Evolutionary conservation across 1,140 invertebrate genomes (phyloP).

Genomic region (Drosophila willistoni): DNA sequence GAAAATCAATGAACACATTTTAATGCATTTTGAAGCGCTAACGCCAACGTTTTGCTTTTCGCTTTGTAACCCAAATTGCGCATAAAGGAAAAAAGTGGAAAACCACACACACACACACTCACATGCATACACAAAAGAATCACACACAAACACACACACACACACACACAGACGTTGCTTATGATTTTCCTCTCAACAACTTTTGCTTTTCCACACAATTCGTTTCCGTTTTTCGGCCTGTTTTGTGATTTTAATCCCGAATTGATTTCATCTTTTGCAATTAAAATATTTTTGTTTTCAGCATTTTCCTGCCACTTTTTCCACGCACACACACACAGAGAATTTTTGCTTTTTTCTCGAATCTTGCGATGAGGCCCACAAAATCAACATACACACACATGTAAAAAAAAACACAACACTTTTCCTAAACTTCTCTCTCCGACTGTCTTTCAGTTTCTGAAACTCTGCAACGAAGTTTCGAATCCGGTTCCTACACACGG

Average conservation of each 20-base stretch:
- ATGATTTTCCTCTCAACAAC: constrained; percentile 33
- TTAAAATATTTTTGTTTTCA: constrained; percentile 30
- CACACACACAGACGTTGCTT: constrained; percentile 11
- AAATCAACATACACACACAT: not conserved
- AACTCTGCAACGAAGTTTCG: constrained; percentile 75
- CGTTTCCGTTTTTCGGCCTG: constrained; percentile 26
- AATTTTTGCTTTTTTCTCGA: constrained; percentile 11
- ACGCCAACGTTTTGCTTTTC: constrained; percentile 57
- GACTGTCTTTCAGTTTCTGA: constrained; percentile 71
- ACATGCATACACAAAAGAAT: constrained; percentile 26
- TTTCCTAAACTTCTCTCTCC: constrained; percentile 51
- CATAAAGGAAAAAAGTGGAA: constrained; percentile 76
- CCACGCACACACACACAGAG: constrained; percentile 14
- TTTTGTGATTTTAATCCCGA: constrained; percentile 19
- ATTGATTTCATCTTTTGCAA: constrained; percentile 25
- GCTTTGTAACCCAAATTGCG: constrained; percentile 79
- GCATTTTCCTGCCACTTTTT: not conserved
- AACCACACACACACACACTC: constrained; percentile 46
- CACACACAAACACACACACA: constrained; percentile 35
- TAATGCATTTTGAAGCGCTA: constrained; percentile 68
- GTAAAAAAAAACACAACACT: not conserved
- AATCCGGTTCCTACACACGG: constrained; percentile 19
- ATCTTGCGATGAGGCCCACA: constrained; percentile 10
- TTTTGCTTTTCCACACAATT: constrained; percentile 48
- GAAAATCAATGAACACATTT: constrained; percentile 77